A percentile compares a stretch with the other conserved stretches of the same genome.
phyloP scores from a whole-genome alignment of 2,113 vertebrate genomes.

The Nothoprocta pentlandii region DNA sequence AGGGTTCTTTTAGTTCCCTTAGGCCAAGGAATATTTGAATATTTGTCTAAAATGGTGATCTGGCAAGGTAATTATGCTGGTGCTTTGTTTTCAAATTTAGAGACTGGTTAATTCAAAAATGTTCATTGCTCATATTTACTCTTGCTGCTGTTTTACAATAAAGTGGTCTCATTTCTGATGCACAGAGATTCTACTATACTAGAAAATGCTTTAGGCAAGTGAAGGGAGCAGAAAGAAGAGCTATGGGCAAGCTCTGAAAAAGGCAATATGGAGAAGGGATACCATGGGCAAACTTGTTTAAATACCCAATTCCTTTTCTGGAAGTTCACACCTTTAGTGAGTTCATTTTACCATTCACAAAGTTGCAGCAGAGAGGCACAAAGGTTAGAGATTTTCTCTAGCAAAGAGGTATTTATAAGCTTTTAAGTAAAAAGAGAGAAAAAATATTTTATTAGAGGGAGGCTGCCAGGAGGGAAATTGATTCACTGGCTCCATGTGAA shows the following conservation, averaged over 20 bases:
- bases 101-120: not conserved
- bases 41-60: not conserved
- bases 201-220: not conserved
- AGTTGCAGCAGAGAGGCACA: not conserved
- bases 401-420: conserved; percentile 52
- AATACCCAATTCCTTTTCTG: not conserved
- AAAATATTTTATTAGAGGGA: conserved; percentile 58
- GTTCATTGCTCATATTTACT: not conserved
- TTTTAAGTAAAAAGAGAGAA: conserved; percentile 64
- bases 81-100: not conserved
- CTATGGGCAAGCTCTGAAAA: not conserved
- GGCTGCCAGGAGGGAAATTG: conserved; percentile 56
- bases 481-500: conserved; percentile 61
- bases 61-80: not conserved
- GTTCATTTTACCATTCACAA: not conserved
- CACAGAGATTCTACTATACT: not conserved
- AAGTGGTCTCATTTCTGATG: not conserved
- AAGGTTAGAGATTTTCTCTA: conserved; percentile 46
- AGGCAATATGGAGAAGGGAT: not conserved
- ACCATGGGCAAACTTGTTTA: not conserved
- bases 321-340: not conserved
- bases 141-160: not conserved
- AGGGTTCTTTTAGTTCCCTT: conserved; percentile 37
- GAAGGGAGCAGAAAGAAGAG: not conserved
- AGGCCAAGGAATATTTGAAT: not conserved